Percentiles rank a stretch among this genome's conserved stretches.
Evolutionary conservation across 2,797 vertebrate species (phyloP).

Genomic region (Kryptolebias ocellatus): DNA sequence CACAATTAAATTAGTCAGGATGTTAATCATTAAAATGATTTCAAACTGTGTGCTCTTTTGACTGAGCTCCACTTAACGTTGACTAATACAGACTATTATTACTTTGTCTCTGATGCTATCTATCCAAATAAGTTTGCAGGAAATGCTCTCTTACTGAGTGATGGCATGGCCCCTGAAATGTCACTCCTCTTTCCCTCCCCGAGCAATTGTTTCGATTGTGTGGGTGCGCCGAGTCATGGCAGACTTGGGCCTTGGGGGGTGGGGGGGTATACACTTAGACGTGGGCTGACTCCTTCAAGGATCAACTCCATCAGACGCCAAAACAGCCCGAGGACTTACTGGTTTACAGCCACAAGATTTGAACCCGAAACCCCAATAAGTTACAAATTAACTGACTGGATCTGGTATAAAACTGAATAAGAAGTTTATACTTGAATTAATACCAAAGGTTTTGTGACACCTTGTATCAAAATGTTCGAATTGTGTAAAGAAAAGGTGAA

Average conservation of each 20-base stretch:
- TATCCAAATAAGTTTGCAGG: slow-evolving; percentile 31
- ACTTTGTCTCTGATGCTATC: slow-evolving; percentile 41
- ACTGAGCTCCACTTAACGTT: slow-evolving; percentile 27
- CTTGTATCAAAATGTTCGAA: slow-evolving; percentile 15
- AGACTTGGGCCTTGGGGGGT: slow-evolving; percentile 51
- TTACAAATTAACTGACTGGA: slow-evolving; percentile 7
- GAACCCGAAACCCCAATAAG: slow-evolving; percentile 14
- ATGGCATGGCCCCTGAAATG: slow-evolving; percentile 43
- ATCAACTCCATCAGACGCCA: slow-evolving; percentile 72
- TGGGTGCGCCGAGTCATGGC: slow-evolving; percentile 61
- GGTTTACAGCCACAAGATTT: slow-evolving; percentile 38
- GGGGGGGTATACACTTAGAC: slow-evolving; percentile 38
- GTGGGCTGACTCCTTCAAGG: slow-evolving; percentile 74
- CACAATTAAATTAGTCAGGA: slow-evolving; percentile 32
- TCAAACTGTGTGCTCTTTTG: slow-evolving; percentile 24
- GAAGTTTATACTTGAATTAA: too few species aligned
- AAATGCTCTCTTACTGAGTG: slow-evolving; percentile 35
- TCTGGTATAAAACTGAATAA: too few species aligned
- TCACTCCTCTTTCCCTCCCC: neutral
- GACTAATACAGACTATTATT: slow-evolving; percentile 49
- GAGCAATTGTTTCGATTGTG: slow-evolving; percentile 63
- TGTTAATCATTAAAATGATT: slow-evolving; percentile 61
- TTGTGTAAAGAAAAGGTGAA: slow-evolving; percentile 4
- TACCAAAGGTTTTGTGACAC: slow-evolving; percentile 2
- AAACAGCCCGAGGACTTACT: slow-evolving; percentile 72